Percentiles rank a stretch among this genome's conserved stretches.
Conservation (phyloP, 2,888 invertebrate species). For the Dorcus parallelipipedus region DNA sequence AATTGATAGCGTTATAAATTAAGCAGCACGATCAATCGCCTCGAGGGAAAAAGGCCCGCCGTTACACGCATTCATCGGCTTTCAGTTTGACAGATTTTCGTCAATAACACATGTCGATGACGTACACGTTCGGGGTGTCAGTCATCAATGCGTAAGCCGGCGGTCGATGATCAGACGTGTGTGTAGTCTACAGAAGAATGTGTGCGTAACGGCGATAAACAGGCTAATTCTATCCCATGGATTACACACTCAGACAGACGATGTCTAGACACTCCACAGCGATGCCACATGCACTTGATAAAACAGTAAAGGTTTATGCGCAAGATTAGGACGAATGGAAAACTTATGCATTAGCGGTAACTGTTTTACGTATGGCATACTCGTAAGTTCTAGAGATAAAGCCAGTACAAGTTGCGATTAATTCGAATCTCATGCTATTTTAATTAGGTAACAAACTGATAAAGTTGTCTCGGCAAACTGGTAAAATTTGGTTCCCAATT, state of each 20-base stretch:
- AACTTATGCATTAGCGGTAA: too few species aligned
- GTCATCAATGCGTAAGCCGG: constrained; percentile 17
- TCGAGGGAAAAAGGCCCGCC: too few species aligned
- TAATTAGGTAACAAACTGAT: too few species aligned
- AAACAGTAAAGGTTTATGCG: constrained; percentile 17
- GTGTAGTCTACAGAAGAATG: constrained; percentile 24
- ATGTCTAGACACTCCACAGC: constrained; percentile 28
- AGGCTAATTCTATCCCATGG: constrained; percentile 33
- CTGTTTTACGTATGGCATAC: too few species aligned
- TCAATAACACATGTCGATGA: constrained; percentile 10
- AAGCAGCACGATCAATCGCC: too few species aligned
- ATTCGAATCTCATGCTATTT: too few species aligned
- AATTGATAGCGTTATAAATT: too few species aligned
- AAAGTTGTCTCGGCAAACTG: too few species aligned
- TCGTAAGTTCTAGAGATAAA: too few species aligned
- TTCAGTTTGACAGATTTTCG: constrained; percentile 5
- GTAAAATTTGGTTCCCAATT: too few species aligned
- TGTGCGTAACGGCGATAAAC: constrained; percentile 32
- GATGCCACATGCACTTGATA: constrained; percentile 16
- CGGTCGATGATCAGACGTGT: constrained; percentile 17
- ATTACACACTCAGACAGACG: constrained; percentile 28
- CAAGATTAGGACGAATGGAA: constrained; percentile 12
- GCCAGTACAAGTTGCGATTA: too few species aligned
- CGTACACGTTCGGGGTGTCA: constrained; percentile 11
- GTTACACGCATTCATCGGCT: too few species aligned